These are phyloP conservation scores for Athetis lepigone DNA, from an alignment of 2,888 invertebrate genomes.

Conservation along the genomic window DNA sequence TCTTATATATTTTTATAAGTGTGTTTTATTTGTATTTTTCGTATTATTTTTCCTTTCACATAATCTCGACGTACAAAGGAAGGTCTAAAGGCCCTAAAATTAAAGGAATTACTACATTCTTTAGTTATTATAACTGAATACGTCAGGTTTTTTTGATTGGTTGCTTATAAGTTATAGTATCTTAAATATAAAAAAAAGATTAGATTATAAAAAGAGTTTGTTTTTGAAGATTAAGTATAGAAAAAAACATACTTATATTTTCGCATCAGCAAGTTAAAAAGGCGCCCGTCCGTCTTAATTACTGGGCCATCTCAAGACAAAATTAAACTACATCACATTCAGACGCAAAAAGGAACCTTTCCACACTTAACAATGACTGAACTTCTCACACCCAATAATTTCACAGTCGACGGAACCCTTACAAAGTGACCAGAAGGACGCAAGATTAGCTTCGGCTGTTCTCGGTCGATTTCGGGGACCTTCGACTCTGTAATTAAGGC, in stretches of 20 bases:
- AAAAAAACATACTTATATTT: too few species aligned
- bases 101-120: too few species aligned
- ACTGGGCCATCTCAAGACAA: neutral
- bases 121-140: too few species aligned
- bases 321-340: neutral
- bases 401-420: slow-evolving; percentile 56
- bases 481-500: slow-evolving; percentile 66
- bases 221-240: too few species aligned
- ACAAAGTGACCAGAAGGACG: slow-evolving; percentile 47
- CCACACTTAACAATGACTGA: slow-evolving; percentile 6
- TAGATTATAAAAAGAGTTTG: too few species aligned
- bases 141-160: too few species aligned
- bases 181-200: too few species aligned
- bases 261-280: too few species aligned
- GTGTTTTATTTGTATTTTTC: slow-evolving; percentile 1
- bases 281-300: too few species aligned
- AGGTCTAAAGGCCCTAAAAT: neutral
- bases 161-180: too few species aligned
- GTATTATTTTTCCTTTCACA: slow-evolving; percentile 4
- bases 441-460: slow-evolving; percentile 55
- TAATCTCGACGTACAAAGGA: neutral
- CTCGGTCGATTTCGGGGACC: slow-evolving; percentile 62
- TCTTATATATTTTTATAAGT: slow-evolving; percentile 18
- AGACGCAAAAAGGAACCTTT: neutral
- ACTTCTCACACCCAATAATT: slow-evolving; percentile 47